Percentiles rank a stretch among this genome's conserved stretches.
Conservation (phyloP, 1,140 invertebrate genomes). For the Macrocentrus cingulum region DNA sequence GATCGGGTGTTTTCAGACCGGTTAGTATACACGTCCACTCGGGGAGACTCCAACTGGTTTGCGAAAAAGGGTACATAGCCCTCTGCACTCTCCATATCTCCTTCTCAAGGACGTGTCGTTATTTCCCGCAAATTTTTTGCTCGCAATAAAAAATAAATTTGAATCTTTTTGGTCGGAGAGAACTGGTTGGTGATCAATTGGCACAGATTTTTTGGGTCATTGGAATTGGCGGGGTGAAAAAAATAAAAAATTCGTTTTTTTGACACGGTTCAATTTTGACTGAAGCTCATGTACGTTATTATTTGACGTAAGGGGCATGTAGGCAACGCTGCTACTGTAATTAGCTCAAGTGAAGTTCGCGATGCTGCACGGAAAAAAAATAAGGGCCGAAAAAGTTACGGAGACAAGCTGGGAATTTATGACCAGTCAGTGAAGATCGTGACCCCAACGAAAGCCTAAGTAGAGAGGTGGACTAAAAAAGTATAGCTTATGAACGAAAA, state of each 20-base stretch:
- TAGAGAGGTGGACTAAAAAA: constrained; percentile 3
- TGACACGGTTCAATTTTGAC: too few relatives aligned
- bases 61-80: constrained; percentile 12
- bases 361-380: constrained; percentile 7
- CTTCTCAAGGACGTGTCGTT: constrained; percentile 20
- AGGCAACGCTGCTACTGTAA: constrained; percentile 28
- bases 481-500: background rate
- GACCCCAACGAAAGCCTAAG: constrained; percentile 9
- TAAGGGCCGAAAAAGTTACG: constrained; percentile 10
- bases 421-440: constrained; percentile 11
- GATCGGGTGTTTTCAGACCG: constrained; percentile 28
- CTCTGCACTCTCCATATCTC: constrained; percentile 9
- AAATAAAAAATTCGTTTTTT: too few relatives aligned
- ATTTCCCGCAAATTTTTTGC: background rate
- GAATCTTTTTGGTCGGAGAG: too few relatives aligned
- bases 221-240: too few relatives aligned
- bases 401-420: constrained; percentile 24
- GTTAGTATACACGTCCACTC: constrained; percentile 16
- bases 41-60: constrained; percentile 22
- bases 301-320: constrained; percentile 25
- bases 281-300: constrained; percentile 32
- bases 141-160: too few relatives aligned
- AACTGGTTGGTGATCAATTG: too few relatives aligned
- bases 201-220: constrained; percentile 14
- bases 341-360: constrained; percentile 13